Conservation (phyloP, 1,140 invertebrate species). For the Artemia franciscana region DNA sequence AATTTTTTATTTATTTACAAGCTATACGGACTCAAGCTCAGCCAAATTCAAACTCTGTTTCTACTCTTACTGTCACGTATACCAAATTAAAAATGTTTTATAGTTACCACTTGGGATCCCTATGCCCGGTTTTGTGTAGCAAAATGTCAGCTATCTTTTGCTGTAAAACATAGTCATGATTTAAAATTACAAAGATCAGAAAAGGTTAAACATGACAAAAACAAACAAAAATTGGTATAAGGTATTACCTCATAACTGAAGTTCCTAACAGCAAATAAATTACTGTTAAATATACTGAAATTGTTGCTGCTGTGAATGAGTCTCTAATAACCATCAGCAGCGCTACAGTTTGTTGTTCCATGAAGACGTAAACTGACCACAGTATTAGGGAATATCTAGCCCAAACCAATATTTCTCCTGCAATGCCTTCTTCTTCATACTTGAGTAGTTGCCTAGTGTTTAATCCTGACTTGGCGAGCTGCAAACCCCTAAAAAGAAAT, state of each 20-base stretch:
- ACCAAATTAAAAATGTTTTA: too few species aligned
- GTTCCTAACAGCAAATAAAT: slow-evolving; percentile 48
- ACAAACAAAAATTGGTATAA: slow-evolving; percentile 1
- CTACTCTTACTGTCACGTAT: too few species aligned
- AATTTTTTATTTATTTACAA: too few species aligned
- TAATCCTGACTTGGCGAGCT: not conserved
- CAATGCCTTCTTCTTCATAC: slow-evolving; percentile 16
- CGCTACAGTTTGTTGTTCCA: slow-evolving; percentile 58
- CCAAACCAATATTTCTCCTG: slow-evolving; percentile 16
- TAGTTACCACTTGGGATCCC: too few species aligned
- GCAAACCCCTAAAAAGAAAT: not conserved
- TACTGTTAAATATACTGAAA: slow-evolving; percentile 44
- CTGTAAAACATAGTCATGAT: not conserved
- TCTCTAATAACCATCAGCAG: slow-evolving; percentile 55
- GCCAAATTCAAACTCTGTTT: too few species aligned
- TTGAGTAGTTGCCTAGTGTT: not conserved
- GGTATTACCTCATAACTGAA: slow-evolving; percentile 43
- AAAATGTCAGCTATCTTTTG: slow-evolving; percentile 1
- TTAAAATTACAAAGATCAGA: not conserved
- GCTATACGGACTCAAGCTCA: too few species aligned
- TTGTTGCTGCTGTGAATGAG: slow-evolving; percentile 42
- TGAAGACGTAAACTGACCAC: slow-evolving; percentile 31
- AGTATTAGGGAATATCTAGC: slow-evolving; percentile 34
- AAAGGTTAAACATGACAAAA: too few species aligned
- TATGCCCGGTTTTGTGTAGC: too few species aligned